These are phyloP conservation scores for Sakesphorus luctuosus DNA, from an alignment of 2,113 vertebrate genomes.

Conservation along the genomic window DNA sequence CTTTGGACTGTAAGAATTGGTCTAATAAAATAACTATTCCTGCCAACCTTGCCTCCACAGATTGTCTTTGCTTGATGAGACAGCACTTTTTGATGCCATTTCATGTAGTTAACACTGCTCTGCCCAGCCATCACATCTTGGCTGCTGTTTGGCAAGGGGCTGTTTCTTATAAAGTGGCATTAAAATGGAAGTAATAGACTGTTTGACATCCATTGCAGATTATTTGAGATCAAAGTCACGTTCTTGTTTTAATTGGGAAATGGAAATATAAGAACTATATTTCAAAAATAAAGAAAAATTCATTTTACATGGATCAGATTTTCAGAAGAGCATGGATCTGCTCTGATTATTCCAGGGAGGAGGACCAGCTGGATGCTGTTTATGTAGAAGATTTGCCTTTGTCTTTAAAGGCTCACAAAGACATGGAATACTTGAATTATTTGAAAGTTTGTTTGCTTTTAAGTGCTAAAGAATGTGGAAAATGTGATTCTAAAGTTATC, in stretches of 20 bases:
- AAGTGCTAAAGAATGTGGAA: background rate
- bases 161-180: background rate
- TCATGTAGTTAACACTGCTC: background rate
- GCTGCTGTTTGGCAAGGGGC: background rate
- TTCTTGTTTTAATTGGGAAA: background rate
- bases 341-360: background rate
- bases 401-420: conserved; percentile 4
- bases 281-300: conserved; percentile 19
- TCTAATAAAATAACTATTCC: background rate
- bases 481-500: background rate
- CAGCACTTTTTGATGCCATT: conserved; percentile 13
- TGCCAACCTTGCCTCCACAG: background rate
- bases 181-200: background rate
- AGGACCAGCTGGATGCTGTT: conserved; percentile 22
- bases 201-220: background rate
- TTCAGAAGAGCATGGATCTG: background rate
- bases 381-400: background rate
- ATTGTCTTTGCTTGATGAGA: background rate
- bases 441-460: background rate
- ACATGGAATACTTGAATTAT: background rate
- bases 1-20: background rate
- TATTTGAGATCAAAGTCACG: conserved; percentile 10
- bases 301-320: background rate
- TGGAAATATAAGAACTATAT: background rate
- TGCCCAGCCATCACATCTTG: background rate